Evolutionary conservation across 1,140 invertebrate genomes (phyloP).

Genomic region (Vanessa tameamea): DNA sequence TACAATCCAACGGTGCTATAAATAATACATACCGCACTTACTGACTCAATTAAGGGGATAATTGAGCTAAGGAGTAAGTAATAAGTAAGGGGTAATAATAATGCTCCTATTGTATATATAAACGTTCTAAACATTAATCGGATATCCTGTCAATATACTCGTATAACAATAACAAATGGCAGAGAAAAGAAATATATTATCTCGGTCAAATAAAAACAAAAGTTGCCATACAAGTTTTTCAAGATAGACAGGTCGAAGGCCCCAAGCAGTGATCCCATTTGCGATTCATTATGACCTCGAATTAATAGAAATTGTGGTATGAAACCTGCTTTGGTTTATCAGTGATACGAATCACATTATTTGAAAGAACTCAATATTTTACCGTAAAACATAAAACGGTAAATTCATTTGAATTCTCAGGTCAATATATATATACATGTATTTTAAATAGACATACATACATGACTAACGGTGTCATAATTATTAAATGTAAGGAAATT

Average conservation of each 20-base stretch:
- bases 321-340: constrained; percentile 11
- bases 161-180: background rate
- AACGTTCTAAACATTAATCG: background rate
- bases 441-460: background rate
- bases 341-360: background rate
- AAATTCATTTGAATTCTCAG: background rate
- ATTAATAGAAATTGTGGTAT: constrained; percentile 38
- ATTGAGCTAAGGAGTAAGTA: too few relatives aligned
- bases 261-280: constrained; percentile 44
- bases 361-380: background rate
- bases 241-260: constrained; percentile 57
- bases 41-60: too few relatives aligned
- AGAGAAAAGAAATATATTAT: constrained; percentile 35
- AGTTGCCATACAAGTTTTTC: constrained; percentile 71
- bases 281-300: constrained; percentile 56
- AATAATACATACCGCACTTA: too few relatives aligned
- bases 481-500: too few relatives aligned
- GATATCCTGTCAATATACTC: background rate
- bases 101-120: background rate
- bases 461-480: background rate
- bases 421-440: background rate
- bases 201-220: constrained; percentile 70
- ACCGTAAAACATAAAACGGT: background rate
- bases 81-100: too few relatives aligned
- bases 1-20: too few relatives aligned